These are phyloP conservation scores for Drosophila parabipectinata DNA, from an alignment of 1,140 invertebrate genomes.

Conservation along the genomic window DNA sequence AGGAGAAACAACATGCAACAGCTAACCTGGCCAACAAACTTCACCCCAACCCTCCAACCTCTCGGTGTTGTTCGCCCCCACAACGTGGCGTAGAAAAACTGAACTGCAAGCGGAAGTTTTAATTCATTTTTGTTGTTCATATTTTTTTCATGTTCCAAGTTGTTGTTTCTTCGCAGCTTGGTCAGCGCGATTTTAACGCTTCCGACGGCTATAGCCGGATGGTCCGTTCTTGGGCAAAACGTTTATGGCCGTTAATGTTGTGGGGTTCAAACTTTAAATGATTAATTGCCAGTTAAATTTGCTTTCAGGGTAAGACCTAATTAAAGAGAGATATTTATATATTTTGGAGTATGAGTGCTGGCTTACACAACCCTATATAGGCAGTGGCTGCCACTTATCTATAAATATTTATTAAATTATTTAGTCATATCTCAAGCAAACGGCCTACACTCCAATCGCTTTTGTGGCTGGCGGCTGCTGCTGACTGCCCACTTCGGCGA, in stretches of 20 bases:
- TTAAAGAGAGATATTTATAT: neutral
- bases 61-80: slow-evolving; percentile 14
- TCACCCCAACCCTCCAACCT: neutral
- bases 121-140: slow-evolving; percentile 73
- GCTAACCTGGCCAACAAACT: slow-evolving; percentile 31
- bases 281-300: slow-evolving; percentile 15
- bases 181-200: slow-evolving; percentile 50
- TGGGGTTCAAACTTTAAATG: slow-evolving; percentile 14
- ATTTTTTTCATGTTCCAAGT: slow-evolving; percentile 28
- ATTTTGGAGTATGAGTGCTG: neutral
- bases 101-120: slow-evolving; percentile 71
- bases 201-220: slow-evolving; percentile 43
- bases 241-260: slow-evolving; percentile 31
- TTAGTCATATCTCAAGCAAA: slow-evolving; percentile 63
- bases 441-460: slow-evolving; percentile 58
- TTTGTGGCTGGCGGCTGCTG: neutral
- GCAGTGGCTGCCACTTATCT: slow-evolving; percentile 43
- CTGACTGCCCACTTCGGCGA: slow-evolving; percentile 33
- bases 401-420: slow-evolving; percentile 70
- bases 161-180: slow-evolving; percentile 43
- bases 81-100: neutral
- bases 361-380: slow-evolving; percentile 8
- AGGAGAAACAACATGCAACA: slow-evolving; percentile 27
- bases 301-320: slow-evolving; percentile 9
- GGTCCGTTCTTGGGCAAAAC: slow-evolving; percentile 18